Evolutionary conservation across 2,888 invertebrate genomes (phyloP).

Genomic region (Metallyticus violacea): DNA sequence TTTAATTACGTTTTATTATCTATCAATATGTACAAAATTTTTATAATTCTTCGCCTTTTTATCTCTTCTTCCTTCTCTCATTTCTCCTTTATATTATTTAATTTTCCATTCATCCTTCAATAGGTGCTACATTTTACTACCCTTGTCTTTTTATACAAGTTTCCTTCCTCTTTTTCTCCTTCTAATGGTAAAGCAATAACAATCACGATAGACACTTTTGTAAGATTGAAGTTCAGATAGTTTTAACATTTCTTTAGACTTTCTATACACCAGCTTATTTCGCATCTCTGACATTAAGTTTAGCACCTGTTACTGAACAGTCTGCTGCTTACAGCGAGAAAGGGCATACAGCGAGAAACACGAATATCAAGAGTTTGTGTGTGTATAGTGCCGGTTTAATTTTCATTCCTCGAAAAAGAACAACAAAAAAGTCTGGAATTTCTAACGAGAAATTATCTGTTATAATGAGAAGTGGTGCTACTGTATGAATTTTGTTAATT

Average conservation of each 20-base stretch:
- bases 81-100: too few species aligned
- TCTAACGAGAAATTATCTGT: background rate
- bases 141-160: too few species aligned
- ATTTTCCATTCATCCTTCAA: too few species aligned
- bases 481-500: background rate
- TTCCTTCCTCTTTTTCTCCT: too few species aligned
- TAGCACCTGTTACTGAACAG: background rate
- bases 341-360: background rate
- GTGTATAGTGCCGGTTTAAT: background rate
- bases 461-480: background rate
- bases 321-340: background rate
- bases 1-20: too few species aligned
- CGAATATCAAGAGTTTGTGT: background rate
- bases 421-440: background rate
- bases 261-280: background rate
- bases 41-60: too few species aligned
- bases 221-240: too few species aligned
- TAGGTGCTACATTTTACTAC: too few species aligned
- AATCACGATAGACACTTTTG: too few species aligned
- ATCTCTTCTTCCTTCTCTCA: too few species aligned
- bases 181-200: too few species aligned
- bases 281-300: background rate
- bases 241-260: background rate
- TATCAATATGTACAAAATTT: too few species aligned
- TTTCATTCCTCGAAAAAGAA: background rate